Conservation (phyloP, 2,113 vertebrate genomes). For the Phocoena phocoena region DNA sequence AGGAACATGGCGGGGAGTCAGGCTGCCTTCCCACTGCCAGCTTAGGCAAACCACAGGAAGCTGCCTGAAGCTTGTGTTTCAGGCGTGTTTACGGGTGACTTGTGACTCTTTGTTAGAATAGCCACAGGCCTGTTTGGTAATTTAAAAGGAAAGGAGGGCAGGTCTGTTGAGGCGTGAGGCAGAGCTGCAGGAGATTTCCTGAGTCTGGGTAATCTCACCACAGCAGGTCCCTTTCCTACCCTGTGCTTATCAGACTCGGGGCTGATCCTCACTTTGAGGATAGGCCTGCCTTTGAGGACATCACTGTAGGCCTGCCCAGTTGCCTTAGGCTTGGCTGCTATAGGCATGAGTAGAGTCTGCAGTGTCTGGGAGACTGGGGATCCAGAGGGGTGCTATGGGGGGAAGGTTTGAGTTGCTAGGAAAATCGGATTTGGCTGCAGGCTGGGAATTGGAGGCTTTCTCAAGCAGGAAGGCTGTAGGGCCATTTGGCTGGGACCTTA, state of each 20-base stretch:
- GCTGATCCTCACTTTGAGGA: background rate
- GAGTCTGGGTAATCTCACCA: slow-evolving; percentile 40
- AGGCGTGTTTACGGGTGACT: background rate
- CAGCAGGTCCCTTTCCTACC: slow-evolving; percentile 4
- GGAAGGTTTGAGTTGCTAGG: background rate
- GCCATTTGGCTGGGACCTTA: background rate
- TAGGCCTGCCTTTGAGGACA: background rate
- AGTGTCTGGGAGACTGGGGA: background rate
- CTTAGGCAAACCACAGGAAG: background rate
- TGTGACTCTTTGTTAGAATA: background rate
- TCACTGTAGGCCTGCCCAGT: background rate
- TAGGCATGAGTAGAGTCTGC: background rate
- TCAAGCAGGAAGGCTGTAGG: background rate
- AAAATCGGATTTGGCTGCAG: background rate
- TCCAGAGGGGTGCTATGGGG: background rate
- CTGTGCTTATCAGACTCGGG: slow-evolving; percentile 35
- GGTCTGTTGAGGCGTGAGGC: background rate
- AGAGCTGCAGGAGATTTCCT: background rate
- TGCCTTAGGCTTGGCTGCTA: background rate
- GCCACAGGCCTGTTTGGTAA: background rate
- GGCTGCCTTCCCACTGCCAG: background rate
- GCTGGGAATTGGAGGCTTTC: background rate
- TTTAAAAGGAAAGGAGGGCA: background rate
- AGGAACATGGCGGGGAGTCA: background rate
- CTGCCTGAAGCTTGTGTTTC: background rate